Percentiles rank a stretch among this genome's conserved stretches.
Evolutionary conservation across 2,888 invertebrate genomes (phyloP).

Genomic region (Andrena praecox): DNA sequence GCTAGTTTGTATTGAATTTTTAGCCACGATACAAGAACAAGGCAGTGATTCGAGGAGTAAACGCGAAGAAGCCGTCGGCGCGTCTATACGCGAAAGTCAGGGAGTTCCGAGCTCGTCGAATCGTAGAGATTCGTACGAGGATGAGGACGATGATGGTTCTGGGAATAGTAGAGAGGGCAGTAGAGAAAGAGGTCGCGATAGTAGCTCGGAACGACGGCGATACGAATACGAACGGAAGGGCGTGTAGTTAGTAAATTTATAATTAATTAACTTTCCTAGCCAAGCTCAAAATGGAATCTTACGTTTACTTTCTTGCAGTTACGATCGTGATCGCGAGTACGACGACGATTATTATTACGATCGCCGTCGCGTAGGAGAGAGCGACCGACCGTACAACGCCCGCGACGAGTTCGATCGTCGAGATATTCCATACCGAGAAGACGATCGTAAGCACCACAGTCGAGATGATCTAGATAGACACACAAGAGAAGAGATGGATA

Average conservation of each 20-base stretch:
- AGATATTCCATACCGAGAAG: conserved; percentile 78
- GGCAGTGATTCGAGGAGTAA: conserved; percentile 78
- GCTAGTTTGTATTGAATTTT: conserved; percentile 26
- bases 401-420: conserved; percentile 82
- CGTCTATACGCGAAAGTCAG: conserved; percentile 78
- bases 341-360: conserved; percentile 83
- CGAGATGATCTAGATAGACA: conserved; percentile 81
- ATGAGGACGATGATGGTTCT: conserved; percentile 82
- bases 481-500: conserved; percentile 78
- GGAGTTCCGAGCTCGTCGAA: conserved; percentile 73
- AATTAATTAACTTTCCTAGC: background rate
- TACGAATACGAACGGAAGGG: conserved; percentile 80
- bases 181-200: conserved; percentile 80
- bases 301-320: conserved; percentile 65
- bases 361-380: conserved; percentile 79
- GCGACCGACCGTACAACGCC: conserved; percentile 79
- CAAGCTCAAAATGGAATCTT: background rate
- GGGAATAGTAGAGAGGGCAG: conserved; percentile 82
- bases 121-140: conserved; percentile 82
- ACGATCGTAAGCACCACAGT: conserved; percentile 79
- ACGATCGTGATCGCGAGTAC: conserved; percentile 81
- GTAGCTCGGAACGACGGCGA: conserved; percentile 78
- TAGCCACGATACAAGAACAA: conserved; percentile 77
- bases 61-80: conserved; percentile 83
- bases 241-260: conserved; percentile 74